phyloP scores from a whole-genome alignment of 2,113 vertebrate species.

The Rhinopomastus cyanomelas region DNA sequence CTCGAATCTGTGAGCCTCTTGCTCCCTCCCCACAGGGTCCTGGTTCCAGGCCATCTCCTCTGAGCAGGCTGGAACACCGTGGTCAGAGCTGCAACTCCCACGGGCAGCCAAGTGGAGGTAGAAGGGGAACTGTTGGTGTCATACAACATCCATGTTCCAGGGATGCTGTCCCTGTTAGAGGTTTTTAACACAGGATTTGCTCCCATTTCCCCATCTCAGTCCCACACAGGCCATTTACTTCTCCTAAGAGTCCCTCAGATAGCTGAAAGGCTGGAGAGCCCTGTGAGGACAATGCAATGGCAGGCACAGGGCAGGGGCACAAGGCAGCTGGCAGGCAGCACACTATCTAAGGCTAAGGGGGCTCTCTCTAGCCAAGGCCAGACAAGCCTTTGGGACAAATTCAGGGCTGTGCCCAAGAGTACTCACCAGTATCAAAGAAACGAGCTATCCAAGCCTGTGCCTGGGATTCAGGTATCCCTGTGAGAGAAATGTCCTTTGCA shows the following conservation, averaged over 20 bases:
- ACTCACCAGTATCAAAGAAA: neutral
- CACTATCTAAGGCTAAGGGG: neutral
- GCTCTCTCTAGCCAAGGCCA: neutral
- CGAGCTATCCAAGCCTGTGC: fast-evolving
- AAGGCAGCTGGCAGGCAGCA: neutral
- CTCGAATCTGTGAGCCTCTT: neutral
- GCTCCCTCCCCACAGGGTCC: neutral
- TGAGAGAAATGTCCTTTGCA: neutral
- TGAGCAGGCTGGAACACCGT: neutral
- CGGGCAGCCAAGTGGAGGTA: neutral
- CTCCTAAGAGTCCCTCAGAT: neutral
- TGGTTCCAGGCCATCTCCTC: neutral
- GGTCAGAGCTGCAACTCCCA: neutral
- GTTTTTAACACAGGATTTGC: neutral
- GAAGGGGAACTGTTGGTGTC: neutral
- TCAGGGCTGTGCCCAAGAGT: neutral
- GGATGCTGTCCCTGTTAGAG: neutral
- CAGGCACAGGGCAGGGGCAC: neutral
- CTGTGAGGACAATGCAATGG: fast-evolving
- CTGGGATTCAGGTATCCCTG: neutral
- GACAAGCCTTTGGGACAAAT: neutral
- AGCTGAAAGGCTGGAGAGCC: neutral
- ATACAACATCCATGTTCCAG: neutral
- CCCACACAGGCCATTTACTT: neutral
- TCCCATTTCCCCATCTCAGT: neutral